Conservation (phyloP, 1,140 invertebrate genomes). For the Neotoxoptera formosana region DNA sequence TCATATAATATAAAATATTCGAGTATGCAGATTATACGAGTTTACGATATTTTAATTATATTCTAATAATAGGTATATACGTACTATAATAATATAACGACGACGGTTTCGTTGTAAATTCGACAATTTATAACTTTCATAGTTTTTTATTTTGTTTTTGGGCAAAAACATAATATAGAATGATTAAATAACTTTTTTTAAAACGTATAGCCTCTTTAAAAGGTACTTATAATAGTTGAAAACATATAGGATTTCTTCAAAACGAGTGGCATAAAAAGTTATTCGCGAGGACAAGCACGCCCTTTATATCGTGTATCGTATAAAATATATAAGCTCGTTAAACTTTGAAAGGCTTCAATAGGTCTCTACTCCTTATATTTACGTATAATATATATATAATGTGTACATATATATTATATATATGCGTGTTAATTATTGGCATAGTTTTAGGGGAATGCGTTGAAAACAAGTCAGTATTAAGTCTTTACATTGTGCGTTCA, state of each 20-base stretch:
- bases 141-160: not conserved
- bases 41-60: not conserved
- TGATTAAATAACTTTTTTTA: not conserved
- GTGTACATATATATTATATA: not conserved
- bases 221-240: not conserved
- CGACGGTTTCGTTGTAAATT: not conserved
- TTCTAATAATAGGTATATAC: no score
- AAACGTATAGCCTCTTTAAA: not conserved
- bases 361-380: not conserved
- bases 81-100: not conserved
- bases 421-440: not conserved
- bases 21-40: not conserved
- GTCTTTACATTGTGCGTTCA: slow-evolving; percentile 14
- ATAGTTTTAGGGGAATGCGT: slow-evolving; percentile 6
- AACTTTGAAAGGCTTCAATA: not conserved
- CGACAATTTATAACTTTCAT: not conserved
- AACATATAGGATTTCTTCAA: not conserved
- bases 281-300: not conserved
- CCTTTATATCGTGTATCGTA: not conserved
- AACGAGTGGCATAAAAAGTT: not conserved
- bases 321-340: not conserved
- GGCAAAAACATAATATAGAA: not conserved
- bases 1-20: not conserved
- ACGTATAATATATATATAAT: not conserved
- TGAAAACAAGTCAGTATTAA: not conserved